Evolutionary conservation across 2,888 invertebrate genomes (phyloP), one percentile per base, ranked within the genome.

Genomic region (Athrips mouffetella): DNA sequence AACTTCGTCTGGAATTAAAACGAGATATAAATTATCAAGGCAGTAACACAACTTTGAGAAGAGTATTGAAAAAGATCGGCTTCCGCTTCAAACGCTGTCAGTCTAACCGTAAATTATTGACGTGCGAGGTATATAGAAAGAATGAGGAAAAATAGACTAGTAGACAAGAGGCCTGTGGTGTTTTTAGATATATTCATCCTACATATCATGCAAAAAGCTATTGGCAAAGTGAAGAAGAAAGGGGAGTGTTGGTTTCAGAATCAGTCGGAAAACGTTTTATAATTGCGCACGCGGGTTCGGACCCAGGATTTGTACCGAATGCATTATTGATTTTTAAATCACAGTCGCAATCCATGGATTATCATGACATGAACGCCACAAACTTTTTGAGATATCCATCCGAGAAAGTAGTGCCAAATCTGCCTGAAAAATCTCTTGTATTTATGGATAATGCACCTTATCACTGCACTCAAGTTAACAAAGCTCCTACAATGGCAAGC

Each of bases 301-400:
- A 13, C 1, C 1, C 16, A 2, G 20, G 16, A 8, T 37, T 37
- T 37, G 37, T 37, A 6, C 2, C 8, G 7, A 37, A 37, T 13
- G 37, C 8, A 2, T 8, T 37, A 6, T 10, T 20, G 13, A 23
- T 40, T 3, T 40, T 23, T n/a, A 23, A 40, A 5, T 6, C 20
- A 40, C 8, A 45, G 23, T 4, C 13, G 10, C 21, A 40, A 7
- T 54, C 48, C 2, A 57, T 55, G 0, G 56, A 62, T 25, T 59
- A 58, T 42, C 59, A 59, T 37, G 7, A 56, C 16, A 59, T 57
- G 54, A 44, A 59, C 23, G 48, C 47, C 2, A 25, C 49, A 1
- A 55, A 58, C 45, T 58, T 57, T 41, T n/a, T 37, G 8, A 61
- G 60, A 46, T 59, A 56, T 59, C 35, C 60, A 1, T 47, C 47